Conservation (phyloP, 2,888 invertebrate species). For the Epinotia brunnichana region DNA sequence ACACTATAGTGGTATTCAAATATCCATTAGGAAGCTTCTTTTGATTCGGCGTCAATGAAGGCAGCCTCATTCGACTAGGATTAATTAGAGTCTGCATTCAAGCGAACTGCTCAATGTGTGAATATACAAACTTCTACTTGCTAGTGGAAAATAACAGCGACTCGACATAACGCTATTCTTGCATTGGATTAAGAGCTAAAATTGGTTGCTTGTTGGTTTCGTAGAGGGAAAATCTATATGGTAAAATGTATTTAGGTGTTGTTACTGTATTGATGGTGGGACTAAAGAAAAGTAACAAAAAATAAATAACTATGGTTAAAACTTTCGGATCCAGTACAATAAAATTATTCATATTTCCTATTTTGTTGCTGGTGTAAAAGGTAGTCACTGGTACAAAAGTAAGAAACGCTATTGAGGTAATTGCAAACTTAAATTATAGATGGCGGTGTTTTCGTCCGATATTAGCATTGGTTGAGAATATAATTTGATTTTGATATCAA, state of each 20-base stretch:
- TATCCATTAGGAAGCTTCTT: slow-evolving; percentile 79
- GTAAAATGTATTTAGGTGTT: slow-evolving; percentile 46
- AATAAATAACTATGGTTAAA: slow-evolving; percentile 36
- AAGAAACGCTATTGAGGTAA: background rate
- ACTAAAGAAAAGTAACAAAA: slow-evolving; percentile 48
- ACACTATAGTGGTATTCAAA: slow-evolving; percentile 71
- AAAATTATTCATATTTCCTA: slow-evolving; percentile 23
- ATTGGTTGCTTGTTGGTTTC: slow-evolving; percentile 45
- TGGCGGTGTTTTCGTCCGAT: slow-evolving; percentile 25
- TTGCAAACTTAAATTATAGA: slow-evolving; percentile 18
- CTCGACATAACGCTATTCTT: background rate
- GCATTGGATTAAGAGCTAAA: slow-evolving; percentile 19
- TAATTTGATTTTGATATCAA: background rate
- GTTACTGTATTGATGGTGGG: slow-evolving; percentile 51
- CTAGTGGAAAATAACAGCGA: slow-evolving; percentile 46
- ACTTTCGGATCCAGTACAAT: slow-evolving; percentile 26
- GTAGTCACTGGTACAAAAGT: background rate
- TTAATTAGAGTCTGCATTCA: slow-evolving; percentile 76
- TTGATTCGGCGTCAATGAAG: slow-evolving; percentile 71
- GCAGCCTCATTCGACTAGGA: slow-evolving; percentile 66
- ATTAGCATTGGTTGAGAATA: background rate
- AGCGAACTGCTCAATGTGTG: slow-evolving; percentile 62
- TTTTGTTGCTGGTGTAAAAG: background rate
- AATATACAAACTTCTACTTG: slow-evolving; percentile 55
- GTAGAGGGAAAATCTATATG: slow-evolving; percentile 43